Evolutionary conservation across 2,797 vertebrate genomes (phyloP).

Genomic region (Pelochelys cantorii): DNA sequence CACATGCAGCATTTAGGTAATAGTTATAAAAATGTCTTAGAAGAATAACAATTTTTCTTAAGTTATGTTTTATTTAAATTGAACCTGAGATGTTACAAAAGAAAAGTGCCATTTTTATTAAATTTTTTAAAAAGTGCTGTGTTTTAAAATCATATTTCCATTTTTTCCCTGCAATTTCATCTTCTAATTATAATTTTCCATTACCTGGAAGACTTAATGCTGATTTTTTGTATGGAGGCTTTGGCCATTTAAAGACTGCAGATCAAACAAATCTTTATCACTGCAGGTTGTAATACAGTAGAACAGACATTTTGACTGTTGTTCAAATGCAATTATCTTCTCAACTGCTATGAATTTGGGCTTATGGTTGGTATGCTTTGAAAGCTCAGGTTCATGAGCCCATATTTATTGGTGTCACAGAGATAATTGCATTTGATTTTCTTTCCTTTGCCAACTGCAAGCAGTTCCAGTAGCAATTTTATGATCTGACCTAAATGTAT

Average conservation of each 20-base stretch:
- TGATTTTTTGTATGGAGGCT: not conserved
- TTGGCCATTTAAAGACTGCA: not conserved
- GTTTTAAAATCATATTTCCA: not conserved
- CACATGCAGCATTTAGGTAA: not conserved
- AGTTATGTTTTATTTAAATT: not conserved
- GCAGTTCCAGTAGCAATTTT: conserved; percentile 55
- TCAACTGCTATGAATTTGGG: not conserved
- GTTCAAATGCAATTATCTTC: conserved; percentile 18
- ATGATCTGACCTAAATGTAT: conserved; percentile 30
- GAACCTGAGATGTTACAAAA: not conserved
- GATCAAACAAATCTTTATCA: conserved; percentile 23
- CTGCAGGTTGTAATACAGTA: not conserved
- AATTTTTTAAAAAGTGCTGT: not conserved
- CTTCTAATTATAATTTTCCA: not conserved
- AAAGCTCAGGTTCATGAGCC: conserved; percentile 43
- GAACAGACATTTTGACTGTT: conserved; percentile 35
- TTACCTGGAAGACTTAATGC: not conserved
- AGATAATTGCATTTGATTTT: conserved; percentile 60
- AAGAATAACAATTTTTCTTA: not conserved
- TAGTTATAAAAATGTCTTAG: not conserved
- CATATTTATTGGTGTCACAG: conserved; percentile 39
- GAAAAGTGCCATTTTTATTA: not conserved
- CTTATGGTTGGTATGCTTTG: not conserved
- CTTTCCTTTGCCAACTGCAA: conserved; percentile 33
- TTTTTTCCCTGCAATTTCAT: not conserved